Base-by-base conservation (phyloP, 2,888 invertebrate species). In the Diachrysia chrysitis region DNA sequence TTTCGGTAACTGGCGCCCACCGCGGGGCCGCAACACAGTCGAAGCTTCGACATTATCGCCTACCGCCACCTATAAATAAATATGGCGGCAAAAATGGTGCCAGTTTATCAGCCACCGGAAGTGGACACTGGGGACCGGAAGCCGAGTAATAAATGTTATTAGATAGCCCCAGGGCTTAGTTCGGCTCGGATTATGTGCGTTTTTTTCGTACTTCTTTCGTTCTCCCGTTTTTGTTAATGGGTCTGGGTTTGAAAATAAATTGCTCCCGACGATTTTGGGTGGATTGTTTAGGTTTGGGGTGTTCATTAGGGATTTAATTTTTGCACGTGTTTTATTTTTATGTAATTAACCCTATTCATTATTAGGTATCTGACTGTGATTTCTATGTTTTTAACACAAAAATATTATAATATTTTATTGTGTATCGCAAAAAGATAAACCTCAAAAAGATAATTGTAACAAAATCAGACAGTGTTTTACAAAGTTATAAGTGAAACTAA, bases 141-240 rank as follows among this genome's bases (percentile, higher is more conserved):
- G 89, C 89, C 81, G 88, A 86, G 94, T 94, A 94, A 95, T 95
- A 95, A 95, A 95, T 95, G 95, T 95, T 95, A 95, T 95, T 95
- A 95, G 95, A 95, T 95, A 94, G 95, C 95, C 94, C 87, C 89
- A 84, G 94, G 95, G 95, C 93, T 95, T 95, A 95, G 94, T 95
- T 92, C 86, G 80, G 87, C 85, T 85, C 78, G 86, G 90, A 89
- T 91, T 92, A 87, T 88, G 83, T 82, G 77, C 64, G 71, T 81
- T 94, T 94, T 93, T 94, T 93, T 90, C 85, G 87, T 86, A 88
- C 88, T 93, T 90, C 91, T 91, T 90, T 90, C 89, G 85, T 84
- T 86, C 85, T 85, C 80, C 83, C 87, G 92, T 92, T 93, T 93
- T 95, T 93, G 95, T 95, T 94, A 95, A 95, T 95, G 95, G 85